Evolutionary conservation across 53 echinoderm and acorn worm species (phyloP).

Genomic region (Henricia sp.): DNA sequence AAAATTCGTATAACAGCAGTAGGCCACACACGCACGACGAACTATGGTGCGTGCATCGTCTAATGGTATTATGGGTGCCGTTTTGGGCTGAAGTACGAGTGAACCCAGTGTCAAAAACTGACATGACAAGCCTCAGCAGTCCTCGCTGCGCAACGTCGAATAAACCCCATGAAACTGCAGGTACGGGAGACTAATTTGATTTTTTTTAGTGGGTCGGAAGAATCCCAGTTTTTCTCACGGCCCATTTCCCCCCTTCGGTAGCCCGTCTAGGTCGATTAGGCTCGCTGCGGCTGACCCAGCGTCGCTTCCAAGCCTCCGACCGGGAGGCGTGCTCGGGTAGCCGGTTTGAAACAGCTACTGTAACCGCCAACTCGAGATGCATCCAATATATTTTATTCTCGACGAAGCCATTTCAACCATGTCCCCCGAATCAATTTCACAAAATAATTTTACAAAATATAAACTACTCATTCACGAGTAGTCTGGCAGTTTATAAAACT

Average conservation of each 20-base stretch:
- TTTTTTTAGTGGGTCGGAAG: slow-evolving; percentile 45
- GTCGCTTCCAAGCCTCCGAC: slow-evolving; percentile 6
- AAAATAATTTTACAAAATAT: too few relatives aligned
- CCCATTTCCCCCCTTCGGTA: slow-evolving; percentile 39
- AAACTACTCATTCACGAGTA: too few relatives aligned
- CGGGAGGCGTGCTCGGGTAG: slow-evolving; percentile 15
- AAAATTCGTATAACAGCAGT: not conserved
- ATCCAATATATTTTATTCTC: too few relatives aligned
- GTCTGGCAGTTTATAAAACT: too few relatives aligned
- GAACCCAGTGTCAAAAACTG: not conserved
- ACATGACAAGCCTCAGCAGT: not conserved
- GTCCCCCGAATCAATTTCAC: too few relatives aligned
- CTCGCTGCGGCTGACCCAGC: slow-evolving; percentile 36
- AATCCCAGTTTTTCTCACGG: slow-evolving; percentile 44
- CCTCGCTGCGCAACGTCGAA: not conserved
- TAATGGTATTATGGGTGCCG: too few relatives aligned
- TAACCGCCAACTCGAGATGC: slow-evolving; percentile 40
- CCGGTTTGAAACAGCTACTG: slow-evolving; percentile 42
- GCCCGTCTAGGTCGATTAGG: slow-evolving; percentile 37
- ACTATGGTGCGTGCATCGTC: slow-evolving; percentile 3
- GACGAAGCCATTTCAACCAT: too few relatives aligned
- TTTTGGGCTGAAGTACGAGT: not conserved
- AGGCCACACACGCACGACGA: slow-evolving; percentile 41
- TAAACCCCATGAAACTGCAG: too few relatives aligned
- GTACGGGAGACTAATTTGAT: slow-evolving; percentile 26